These are phyloP conservation scores for Crotalus horridus DNA, from an alignment of 2,113 vertebrate species.

Conservation along the genomic window DNA sequence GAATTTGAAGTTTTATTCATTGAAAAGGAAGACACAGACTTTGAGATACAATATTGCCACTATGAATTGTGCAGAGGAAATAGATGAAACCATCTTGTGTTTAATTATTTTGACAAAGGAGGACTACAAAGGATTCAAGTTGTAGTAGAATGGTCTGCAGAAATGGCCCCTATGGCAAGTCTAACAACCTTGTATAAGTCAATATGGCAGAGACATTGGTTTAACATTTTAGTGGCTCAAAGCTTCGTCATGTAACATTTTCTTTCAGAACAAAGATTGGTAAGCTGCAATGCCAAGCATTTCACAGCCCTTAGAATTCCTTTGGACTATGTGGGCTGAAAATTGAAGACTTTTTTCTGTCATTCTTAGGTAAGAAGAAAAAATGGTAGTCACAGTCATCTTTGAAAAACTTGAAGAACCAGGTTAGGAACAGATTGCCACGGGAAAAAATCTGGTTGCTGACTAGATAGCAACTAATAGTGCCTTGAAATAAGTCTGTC, in stretches of 20 bases:
- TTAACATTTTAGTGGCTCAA: neutral
- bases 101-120: neutral
- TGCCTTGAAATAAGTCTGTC: neutral
- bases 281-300: neutral
- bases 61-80: neutral
- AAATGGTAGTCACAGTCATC: neutral
- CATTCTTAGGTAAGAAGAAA: neutral
- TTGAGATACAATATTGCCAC: neutral
- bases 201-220: neutral
- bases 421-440: neutral
- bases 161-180: neutral
- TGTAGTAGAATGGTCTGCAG: neutral
- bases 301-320: neutral
- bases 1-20: neutral
- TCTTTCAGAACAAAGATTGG: neutral
- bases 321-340: neutral
- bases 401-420: neutral
- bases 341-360: neutral
- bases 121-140: neutral
- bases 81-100: neutral
- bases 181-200: neutral
- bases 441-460: neutral
- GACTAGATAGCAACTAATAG: neutral
- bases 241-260: neutral
- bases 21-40: neutral